Percentiles rank a stretch among this genome's conserved stretches.
Evolutionary conservation across 1,140 invertebrate species (phyloP).

Genomic region (Hyles vespertilio): DNA sequence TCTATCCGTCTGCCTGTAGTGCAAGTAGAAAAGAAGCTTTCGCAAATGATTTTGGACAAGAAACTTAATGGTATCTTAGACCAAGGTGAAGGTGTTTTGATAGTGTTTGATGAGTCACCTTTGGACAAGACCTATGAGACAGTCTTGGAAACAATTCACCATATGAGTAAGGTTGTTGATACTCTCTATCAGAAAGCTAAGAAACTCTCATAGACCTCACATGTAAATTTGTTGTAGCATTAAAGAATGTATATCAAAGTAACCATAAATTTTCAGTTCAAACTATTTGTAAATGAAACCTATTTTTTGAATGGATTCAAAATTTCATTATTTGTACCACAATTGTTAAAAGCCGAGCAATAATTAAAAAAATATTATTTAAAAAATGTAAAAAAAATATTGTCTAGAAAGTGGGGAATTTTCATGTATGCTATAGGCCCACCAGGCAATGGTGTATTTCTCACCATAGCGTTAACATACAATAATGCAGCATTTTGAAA

Average conservation of each 20-base stretch:
- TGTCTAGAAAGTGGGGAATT: slow-evolving; percentile 26
- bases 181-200: slow-evolving; percentile 99
- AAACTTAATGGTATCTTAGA: slow-evolving; percentile 98
- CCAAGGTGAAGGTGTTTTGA: slow-evolving; percentile 97
- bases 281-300: slow-evolving; percentile 53
- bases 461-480: not conserved
- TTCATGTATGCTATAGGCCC: slow-evolving; percentile 3
- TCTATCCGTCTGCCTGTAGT: slow-evolving; percentile 91
- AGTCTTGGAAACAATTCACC: slow-evolving; percentile 97
- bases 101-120: slow-evolving; percentile 97
- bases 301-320: slow-evolving; percentile 53
- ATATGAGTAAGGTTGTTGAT: slow-evolving; percentile 99
- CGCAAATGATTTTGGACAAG: slow-evolving; percentile 99
- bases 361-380: slow-evolving; percentile 24
- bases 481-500: slow-evolving; percentile 35
- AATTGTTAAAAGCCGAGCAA: slow-evolving; percentile 17
- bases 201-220: slow-evolving; percentile 90
- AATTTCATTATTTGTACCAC: slow-evolving; percentile 34
- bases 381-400: slow-evolving; percentile 20
- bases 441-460: not conserved
- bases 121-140: slow-evolving; percentile 98
- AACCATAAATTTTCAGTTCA: slow-evolving; percentile 63
- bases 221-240: slow-evolving; percentile 66
- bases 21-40: slow-evolving; percentile 98
- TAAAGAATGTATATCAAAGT: slow-evolving; percentile 67